phyloP scores from a whole-genome alignment of 92 coral and sea anemone genomes.

The Epizoanthus illoricatus region DNA sequence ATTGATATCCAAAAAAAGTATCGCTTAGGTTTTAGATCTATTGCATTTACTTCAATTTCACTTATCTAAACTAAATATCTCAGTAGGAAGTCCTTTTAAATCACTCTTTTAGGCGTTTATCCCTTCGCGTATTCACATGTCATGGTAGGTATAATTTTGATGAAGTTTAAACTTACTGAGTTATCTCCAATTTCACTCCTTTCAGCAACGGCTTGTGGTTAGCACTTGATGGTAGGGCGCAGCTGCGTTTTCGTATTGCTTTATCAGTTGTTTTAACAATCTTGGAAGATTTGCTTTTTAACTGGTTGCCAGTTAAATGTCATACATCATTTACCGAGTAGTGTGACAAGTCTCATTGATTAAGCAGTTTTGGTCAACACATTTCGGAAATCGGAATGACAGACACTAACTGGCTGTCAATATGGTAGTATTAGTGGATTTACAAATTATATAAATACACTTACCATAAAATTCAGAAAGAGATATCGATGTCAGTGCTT shows the following conservation, averaged over 20 bases:
- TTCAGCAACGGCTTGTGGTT: neutral
- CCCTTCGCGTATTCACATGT: too few relatives aligned
- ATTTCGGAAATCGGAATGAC: neutral
- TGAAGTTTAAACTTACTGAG: neutral
- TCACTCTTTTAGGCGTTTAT: too few relatives aligned
- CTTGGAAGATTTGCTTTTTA: neutral
- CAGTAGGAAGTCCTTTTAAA: too few relatives aligned
- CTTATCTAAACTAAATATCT: too few relatives aligned
- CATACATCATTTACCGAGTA: neutral
- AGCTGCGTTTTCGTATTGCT: neutral
- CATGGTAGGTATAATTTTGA: neutral
- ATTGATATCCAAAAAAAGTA: too few relatives aligned
- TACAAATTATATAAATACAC: too few relatives aligned
- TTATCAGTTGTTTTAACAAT: neutral
- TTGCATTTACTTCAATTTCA: too few relatives aligned
- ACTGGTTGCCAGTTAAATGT: neutral
- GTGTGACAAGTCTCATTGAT: neutral
- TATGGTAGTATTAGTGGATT: neutral
- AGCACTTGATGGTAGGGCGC: neutral
- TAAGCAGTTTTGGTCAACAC: neutral
- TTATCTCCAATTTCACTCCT: neutral
- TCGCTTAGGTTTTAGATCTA: too few relatives aligned
- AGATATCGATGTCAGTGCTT: too few relatives aligned
- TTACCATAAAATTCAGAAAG: too few relatives aligned
- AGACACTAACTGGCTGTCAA: neutral